Evolutionary conservation across 2,113 vertebrate species (phyloP), one percentile per base, ranked within the genome.

Genomic region (Psittacara wagleri): DNA sequence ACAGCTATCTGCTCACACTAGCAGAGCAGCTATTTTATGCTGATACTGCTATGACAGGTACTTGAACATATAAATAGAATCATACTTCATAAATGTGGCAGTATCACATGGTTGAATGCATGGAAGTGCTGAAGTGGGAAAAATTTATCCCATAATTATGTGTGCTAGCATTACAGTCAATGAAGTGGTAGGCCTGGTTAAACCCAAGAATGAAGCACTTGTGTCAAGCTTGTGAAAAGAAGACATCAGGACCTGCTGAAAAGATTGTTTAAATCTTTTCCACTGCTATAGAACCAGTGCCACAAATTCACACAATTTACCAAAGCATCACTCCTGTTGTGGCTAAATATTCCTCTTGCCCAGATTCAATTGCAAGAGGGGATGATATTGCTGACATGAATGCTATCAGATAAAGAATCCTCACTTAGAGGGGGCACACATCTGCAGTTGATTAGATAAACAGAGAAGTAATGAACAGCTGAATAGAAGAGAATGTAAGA

Each of bases 11-110:
- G 23, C 73, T 86, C 76, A 86, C 28, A 81, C 39, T 62, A 91
- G 64, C 83, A 92, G 68, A 92, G 59, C 68, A 88, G 61, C 37
- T 90, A 72, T 89, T 92, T 91, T 77, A 64, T 61, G 55, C 66
- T 75, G 73, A 91, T 29, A 43, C 76, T 86, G 61, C 73, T 78
- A 25, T 86, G 92, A 75, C 83, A 90, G 80, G 73, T 78, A 69
- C 69, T 95, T 86, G 81, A 81, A 95, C 48, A 28, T 52, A 94
- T 91, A 91, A 96, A 95, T 95, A 94, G 83, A 81, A 88, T 35
- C 61, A 70, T 46, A 57, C 33, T 94, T 94, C 52, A 51, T 74
- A 91, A 84, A 78, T 75, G 51, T 86, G 92, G 51, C 64, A 75
- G 16, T 35, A 68, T 94, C 83, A 78, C 80, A 75, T 88, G 86